Base-by-base conservation (phyloP, 2,113 vertebrate genomes). In the Elachura formosa region DNA sequence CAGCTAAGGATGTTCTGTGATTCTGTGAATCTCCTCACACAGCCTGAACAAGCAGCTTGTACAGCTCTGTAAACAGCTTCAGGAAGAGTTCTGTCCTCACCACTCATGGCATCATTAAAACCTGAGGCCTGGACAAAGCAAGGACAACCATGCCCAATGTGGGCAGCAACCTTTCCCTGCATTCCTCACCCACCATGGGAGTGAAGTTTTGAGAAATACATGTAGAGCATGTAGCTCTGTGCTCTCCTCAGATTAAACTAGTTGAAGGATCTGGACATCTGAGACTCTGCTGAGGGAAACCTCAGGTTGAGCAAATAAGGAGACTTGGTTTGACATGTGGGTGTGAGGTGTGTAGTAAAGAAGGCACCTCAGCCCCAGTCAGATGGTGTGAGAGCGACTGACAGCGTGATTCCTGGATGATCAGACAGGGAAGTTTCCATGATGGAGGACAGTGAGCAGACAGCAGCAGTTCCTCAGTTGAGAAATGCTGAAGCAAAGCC, bases 91-190 rank as follows among this genome's bases (percentile, higher is more conserved):
- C 24, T 73, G 33, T 40, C 19, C 62, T 88, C 36, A 38, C 15
- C 4, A 3, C 16, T 11, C 46, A 25, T 0, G 0, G 33, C 63
- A 73, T 22, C 67, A 76, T 6, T 5, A 3, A 72, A 92, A 79
- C 9, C 4, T 38, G 25, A 38, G 33, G 51, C 11, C 38, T 41
- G 5, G 14, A 34, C 0, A 1, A 45, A 58, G 26, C 61, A 36
- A 67, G 16, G 18, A 83, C 4, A 68, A n/a, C 8, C 2, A 2
- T 12, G 15, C 12, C 41, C 45, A 46, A 0, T 10, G 24, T 4
- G 29, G 14, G 22, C 62, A 31, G 31, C 0, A 0, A 56, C 43
- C 13, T 71, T 71, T 54, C 13, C 28, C 46, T 61, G 41, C n/a
- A 58, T 11, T 38, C 21, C 20, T 67, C n/a, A 12, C 12, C 14